Percentiles rank a stretch among this genome's conserved stretches.
Conservation (phyloP, 2,888 invertebrate species). For the Mylabris sibirica region DNA sequence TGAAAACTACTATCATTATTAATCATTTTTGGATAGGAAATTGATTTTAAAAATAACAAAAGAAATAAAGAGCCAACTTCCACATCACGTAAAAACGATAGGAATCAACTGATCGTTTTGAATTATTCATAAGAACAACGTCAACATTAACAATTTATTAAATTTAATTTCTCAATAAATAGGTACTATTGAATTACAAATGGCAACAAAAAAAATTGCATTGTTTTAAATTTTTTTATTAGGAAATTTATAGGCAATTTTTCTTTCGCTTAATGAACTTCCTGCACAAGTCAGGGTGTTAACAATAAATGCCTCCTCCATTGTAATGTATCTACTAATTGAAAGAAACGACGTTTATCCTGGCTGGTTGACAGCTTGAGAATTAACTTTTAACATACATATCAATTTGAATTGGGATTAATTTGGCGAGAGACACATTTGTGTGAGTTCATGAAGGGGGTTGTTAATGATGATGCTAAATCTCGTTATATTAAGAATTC, state of each 20-base stretch:
- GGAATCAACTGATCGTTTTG: background rate
- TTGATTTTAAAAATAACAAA: background rate
- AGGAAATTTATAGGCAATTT: background rate
- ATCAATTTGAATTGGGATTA: conserved; percentile 4
- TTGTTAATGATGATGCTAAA: background rate
- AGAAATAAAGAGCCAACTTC: background rate
- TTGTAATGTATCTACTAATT: background rate
- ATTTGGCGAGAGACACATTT: background rate
- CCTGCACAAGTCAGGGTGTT: background rate
- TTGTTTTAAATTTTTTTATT: background rate
- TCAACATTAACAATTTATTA: background rate
- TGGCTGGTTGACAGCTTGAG: background rate
- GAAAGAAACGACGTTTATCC: conserved; percentile 10
- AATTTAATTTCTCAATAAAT: background rate
- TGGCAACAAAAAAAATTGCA: background rate
- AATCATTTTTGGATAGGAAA: background rate
- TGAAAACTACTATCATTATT: background rate
- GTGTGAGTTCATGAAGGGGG: background rate
- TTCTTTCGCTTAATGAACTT: background rate
- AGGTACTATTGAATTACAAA: background rate
- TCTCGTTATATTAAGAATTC: background rate
- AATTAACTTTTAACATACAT: background rate
- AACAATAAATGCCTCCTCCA: background rate
- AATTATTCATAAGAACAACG: conserved; percentile 6
- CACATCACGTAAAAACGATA: background rate